phyloP scores from a whole-genome alignment of 1,140 invertebrate species.

The Anadara kagoshimensis region DNA sequence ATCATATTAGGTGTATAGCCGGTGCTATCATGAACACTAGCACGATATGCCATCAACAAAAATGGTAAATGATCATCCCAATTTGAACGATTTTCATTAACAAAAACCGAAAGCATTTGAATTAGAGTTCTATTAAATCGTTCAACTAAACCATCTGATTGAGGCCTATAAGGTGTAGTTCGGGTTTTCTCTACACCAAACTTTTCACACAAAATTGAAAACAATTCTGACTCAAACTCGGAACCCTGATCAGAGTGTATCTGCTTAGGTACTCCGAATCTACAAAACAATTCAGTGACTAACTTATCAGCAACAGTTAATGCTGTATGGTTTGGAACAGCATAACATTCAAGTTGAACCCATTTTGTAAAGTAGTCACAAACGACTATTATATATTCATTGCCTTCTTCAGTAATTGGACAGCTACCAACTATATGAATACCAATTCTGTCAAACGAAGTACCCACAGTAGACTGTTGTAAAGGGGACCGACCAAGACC shows the following conservation, averaged over 20 bases:
- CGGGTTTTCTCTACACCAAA: too few species aligned
- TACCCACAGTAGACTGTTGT: neutral
- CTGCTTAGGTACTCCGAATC: slow-evolving; percentile 29
- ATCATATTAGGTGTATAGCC: slow-evolving; percentile 26
- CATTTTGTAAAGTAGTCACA: slow-evolving; percentile 44
- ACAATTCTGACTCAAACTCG: slow-evolving; percentile 40
- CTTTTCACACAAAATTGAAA: slow-evolving; percentile 36
- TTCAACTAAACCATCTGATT: slow-evolving; percentile 65
- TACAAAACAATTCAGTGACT: slow-evolving; percentile 40
- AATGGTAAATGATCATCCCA: slow-evolving; percentile 45
- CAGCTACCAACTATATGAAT: slow-evolving; percentile 19
- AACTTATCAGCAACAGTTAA: slow-evolving; percentile 47
- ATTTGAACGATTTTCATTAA: slow-evolving; percentile 35
- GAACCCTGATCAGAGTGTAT: slow-evolving; percentile 43
- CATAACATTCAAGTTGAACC: slow-evolving; percentile 31
- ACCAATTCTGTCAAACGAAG: slow-evolving; percentile 12
- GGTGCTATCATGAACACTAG: slow-evolving; percentile 36
- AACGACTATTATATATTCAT: slow-evolving; percentile 47
- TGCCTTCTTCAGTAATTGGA: slow-evolving; percentile 21
- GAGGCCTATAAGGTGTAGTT: slow-evolving; percentile 68
- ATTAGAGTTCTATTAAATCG: slow-evolving; percentile 60
- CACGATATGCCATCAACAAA: slow-evolving; percentile 37
- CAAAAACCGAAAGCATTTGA: slow-evolving; percentile 39
- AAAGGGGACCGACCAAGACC: slow-evolving; percentile 5
- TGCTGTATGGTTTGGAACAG: slow-evolving; percentile 47